Conservation (phyloP, 2,113 vertebrate species). For the Sula dactylatra region DNA sequence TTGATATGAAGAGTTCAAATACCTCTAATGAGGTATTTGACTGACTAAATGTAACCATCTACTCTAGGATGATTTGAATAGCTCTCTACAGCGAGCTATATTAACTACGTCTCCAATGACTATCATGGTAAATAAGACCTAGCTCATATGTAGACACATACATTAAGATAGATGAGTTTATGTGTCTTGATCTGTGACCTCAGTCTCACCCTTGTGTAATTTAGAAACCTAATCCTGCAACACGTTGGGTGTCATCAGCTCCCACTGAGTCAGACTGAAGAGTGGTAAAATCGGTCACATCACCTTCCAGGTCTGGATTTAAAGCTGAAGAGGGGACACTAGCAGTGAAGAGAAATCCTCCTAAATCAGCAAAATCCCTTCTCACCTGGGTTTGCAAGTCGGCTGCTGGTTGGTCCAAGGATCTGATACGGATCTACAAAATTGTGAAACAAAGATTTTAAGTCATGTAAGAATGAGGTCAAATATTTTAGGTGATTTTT, state of each 20-base stretch:
- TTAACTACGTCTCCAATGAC: neutral
- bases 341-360: neutral
- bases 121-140: neutral
- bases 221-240: neutral
- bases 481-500: neutral
- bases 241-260: neutral
- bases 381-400: conserved; percentile 97
- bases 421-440: conserved; percentile 93
- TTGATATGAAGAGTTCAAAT: neutral
- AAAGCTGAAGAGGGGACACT: neutral
- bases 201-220: neutral
- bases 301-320: neutral
- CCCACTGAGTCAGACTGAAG: neutral
- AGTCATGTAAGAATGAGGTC: neutral
- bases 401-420: conserved; percentile 93
- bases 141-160: neutral
- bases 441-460: neutral
- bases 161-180: neutral
- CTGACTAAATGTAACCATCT: neutral
- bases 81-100: neutral
- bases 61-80: neutral
- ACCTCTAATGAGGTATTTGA: neutral
- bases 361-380: neutral
- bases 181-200: neutral
- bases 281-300: neutral